Base-by-base conservation (phyloP, 2,797 vertebrate genomes). In the Forpus xanthops region DNA sequence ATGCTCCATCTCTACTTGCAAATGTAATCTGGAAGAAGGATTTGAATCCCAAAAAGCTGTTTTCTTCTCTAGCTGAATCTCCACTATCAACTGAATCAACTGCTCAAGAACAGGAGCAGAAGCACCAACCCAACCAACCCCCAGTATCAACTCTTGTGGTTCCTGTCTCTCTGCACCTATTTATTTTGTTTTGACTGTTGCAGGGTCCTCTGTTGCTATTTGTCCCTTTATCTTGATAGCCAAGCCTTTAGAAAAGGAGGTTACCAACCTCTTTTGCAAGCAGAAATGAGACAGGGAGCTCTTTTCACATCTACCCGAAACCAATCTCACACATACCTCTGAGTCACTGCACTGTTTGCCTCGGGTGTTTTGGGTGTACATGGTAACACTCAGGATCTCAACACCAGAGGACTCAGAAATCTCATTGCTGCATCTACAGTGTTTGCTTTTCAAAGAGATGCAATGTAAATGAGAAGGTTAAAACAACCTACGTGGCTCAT, bases 401-500 rank as follows among this genome's bases (percentile, higher is more conserved):
- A 81, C 74, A 19, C 3, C 0, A 72, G 44, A 89, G 42, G 42
- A 74, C 42, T 31, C 30, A 20, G 73, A 84, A 78, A 92, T 84
- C 75, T 74, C 58, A 30, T 8, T 35, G 41, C 42, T 87, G 84
- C 74, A 60, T 55, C 86, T 76, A 42, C 70, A 39, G 37, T 0
- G 0, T 61, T 55, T n/a, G 85, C 15, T 74, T 65, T 87, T 80
- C 55, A 27, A 73, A 19, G 70, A 55, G 52, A 5, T 17, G 37
- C 27, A 58, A 2, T 2, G 3, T 24, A 5, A 27, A 61, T 31
- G 35, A 21, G 39, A 19, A 18, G 24, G n/a, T 72, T 35, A 6
- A 58, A 64, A 2, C 50, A 2, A 14, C n/a, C 8, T 2, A 10
- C 0, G 0, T 2, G 45, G 4, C 44, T 9, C 1, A 0, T 14